Base-by-base conservation (phyloP, 2,113 vertebrate species). In the Cyphomyrus discorhynchus region DNA sequence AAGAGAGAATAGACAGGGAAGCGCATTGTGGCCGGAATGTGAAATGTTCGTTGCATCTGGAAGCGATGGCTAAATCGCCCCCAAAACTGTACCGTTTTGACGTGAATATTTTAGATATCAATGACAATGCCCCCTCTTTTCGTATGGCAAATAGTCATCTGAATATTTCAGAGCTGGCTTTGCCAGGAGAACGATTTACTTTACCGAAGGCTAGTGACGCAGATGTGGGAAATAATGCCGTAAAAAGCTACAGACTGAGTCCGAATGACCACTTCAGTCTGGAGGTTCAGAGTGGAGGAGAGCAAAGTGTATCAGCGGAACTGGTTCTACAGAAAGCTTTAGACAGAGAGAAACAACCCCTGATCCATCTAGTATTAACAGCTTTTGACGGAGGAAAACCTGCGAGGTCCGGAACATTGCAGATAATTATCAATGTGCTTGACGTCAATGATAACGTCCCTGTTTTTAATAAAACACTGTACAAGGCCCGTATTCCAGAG, bases 401-500 rank as follows among this genome's bases (percentile, higher is more conserved):
- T 62, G 86, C 88, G 0, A 92, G 46, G 80, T 94, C 95, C 3
- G 95, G 94, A 0, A 94, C 95, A 3, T 92, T 94, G 88, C 91
- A 93, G 77, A 93, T 96, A 35, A 91, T 92, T 82, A 92, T 97
- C 42, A 93, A 94, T 62, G 94, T 97, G 3, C 91, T 95, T 47
- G 97, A 97, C 62, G 91, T 94, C 11, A 97, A 97, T 90, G 97
- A 97, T 89, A 96, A 97, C 82, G 92, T 94, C 0, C 97, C 97
- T 19, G 84, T 92, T 0, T 97, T 97, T 87, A 93, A 93, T 10
- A 94, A 93, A 11, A 27, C 31, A 0, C 92, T 97, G 9, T 94
- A 96, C 87, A 93, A 95, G 90, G 91, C 95, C 21, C 93, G 91
- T 90, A 91, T 96, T 8, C 90, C 0, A 0, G 96, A 97, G 92